phyloP scores from a whole-genome alignment of 2,797 vertebrate genomes.

The Brotogeris chrysoptera region DNA sequence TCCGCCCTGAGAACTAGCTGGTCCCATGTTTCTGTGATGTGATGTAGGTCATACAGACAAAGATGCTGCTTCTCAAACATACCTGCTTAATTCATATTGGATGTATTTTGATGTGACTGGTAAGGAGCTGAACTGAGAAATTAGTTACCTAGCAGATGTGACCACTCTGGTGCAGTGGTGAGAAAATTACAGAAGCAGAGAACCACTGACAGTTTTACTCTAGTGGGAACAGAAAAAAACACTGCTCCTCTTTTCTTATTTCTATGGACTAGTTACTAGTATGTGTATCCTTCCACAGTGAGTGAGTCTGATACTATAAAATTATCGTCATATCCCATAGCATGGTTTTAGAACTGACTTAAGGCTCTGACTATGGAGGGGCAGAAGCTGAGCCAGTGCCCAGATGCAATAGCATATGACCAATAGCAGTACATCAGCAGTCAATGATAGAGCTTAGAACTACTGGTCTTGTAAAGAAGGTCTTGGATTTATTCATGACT shows the following conservation, averaged over 20 bases:
- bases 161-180: neutral
- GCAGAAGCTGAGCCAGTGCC: neutral
- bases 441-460: neutral
- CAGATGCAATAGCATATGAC: neutral
- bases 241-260: neutral
- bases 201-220: neutral
- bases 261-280: neutral
- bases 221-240: neutral
- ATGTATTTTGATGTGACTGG: neutral
- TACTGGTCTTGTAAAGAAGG: neutral
- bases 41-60: neutral
- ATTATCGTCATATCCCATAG: neutral
- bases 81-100: neutral
- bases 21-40: neutral
- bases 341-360: neutral
- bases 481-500: neutral
- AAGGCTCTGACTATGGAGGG: neutral
- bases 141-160: neutral
- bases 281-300: rapidly evolving
- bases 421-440: neutral
- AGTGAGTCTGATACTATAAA: neutral
- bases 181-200: neutral
- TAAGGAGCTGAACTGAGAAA: neutral
- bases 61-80: neutral
- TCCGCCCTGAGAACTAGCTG: neutral